Evolutionary conservation across 2,113 vertebrate genomes (phyloP).

Genomic region (Corynorhinus townsendii): DNA sequence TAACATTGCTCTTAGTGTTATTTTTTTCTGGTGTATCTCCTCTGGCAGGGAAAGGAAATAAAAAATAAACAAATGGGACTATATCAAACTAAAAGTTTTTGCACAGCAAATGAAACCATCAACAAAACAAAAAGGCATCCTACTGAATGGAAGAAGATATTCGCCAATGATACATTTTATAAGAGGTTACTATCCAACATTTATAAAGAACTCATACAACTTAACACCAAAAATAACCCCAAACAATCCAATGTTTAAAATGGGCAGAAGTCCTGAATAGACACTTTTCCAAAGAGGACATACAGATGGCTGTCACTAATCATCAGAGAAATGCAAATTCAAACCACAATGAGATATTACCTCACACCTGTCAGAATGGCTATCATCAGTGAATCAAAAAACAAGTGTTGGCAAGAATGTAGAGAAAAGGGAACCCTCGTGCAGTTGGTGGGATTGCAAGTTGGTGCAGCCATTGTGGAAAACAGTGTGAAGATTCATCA

Average conservation of each 20-base stretch:
- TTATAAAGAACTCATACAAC: background rate
- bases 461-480: background rate
- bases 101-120: background rate
- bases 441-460: background rate
- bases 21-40: background rate
- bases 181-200: background rate
- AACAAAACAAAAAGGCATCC: background rate
- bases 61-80: background rate
- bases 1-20: background rate
- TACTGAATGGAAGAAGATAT: background rate
- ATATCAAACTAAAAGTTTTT: background rate
- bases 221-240: background rate
- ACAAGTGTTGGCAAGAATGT: background rate
- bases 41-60: background rate
- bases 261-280: background rate
- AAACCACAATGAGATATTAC: background rate
- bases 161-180: background rate
- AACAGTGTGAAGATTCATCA: background rate
- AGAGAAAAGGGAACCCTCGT: background rate
- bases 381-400: background rate
- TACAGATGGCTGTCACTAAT: background rate
- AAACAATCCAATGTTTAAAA: background rate
- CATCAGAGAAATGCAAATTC: background rate
- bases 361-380: background rate
- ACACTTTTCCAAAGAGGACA: background rate